Conservation (phyloP, 2,113 vertebrate species). For the Bubo blakistoni region DNA sequence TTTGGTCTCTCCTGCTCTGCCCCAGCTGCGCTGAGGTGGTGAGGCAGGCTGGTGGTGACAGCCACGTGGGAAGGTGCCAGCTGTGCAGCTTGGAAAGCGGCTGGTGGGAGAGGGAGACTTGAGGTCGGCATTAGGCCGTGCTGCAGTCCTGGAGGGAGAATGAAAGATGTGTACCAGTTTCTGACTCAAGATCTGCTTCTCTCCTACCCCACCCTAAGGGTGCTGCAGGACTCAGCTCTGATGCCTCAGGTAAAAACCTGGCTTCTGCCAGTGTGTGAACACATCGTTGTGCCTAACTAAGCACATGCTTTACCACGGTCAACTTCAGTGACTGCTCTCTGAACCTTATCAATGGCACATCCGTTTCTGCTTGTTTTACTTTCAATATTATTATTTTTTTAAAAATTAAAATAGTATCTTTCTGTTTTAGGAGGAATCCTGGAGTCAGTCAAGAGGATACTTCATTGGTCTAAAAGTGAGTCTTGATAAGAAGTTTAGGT, state of each 20-base stretch:
- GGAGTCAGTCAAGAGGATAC: not conserved
- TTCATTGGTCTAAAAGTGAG: constrained; percentile 52
- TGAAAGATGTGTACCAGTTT: not conserved
- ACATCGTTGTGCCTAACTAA: not conserved
- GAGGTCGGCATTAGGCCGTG: accelerated
- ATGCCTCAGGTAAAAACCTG: not conserved
- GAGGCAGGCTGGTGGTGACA: not conserved
- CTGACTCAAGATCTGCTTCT: not conserved
- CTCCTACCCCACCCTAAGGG: not conserved
- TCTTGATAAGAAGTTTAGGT: constrained; percentile 52
- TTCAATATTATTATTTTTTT: not conserved
- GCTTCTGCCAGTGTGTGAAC: not conserved
- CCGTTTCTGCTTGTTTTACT: not conserved
- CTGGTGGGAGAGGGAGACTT: not conserved
- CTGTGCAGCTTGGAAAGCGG: not conserved
- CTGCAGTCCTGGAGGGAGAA: not conserved
- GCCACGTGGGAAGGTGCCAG: accelerated
- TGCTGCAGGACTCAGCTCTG: not conserved
- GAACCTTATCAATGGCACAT: not conserved
- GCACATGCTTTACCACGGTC: not conserved
- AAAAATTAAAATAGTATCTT: not conserved
- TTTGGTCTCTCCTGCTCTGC: not conserved
- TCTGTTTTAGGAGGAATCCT: not conserved
- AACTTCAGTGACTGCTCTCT: not conserved
- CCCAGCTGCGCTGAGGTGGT: accelerated